phyloP scores from a whole-genome alignment of 2,113 vertebrate species.

The Thinocorus orbignyianus region DNA sequence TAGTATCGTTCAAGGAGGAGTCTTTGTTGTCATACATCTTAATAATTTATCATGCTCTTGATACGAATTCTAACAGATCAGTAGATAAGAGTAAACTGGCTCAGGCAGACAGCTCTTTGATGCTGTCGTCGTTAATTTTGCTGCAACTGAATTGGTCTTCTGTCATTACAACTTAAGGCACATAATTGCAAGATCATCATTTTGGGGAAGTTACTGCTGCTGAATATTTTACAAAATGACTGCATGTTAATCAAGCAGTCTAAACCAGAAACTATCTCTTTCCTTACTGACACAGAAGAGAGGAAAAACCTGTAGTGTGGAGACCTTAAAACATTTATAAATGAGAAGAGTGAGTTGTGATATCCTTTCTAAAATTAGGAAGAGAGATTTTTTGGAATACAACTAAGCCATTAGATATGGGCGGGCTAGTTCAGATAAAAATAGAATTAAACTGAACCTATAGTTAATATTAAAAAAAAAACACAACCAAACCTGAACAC shows the following conservation, averaged over 20 bases:
- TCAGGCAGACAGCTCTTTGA: neutral
- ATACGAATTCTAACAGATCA: slow-evolving; percentile 33
- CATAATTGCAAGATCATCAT: slow-evolving; percentile 15
- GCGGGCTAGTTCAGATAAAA: neutral
- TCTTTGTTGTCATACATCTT: slow-evolving; percentile 17
- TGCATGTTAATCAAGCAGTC: slow-evolving; percentile 36
- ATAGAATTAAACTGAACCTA: neutral
- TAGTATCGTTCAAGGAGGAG: slow-evolving; percentile 33
- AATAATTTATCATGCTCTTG: slow-evolving; percentile 43
- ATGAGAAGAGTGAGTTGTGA: neutral
- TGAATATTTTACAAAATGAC: slow-evolving; percentile 34
- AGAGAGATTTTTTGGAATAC: neutral
- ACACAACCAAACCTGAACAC: neutral
- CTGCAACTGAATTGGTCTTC: neutral
- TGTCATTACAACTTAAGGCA: neutral
- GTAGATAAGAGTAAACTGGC: slow-evolving; percentile 25
- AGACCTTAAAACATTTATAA: neutral
- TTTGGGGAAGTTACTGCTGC: slow-evolving; percentile 6
- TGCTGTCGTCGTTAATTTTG: slow-evolving; percentile 22
- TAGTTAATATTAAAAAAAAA: neutral
- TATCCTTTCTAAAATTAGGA: neutral
- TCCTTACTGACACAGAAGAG: neutral
- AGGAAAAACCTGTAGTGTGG: neutral
- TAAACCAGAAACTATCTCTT: neutral
- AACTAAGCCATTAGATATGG: neutral